Base-by-base conservation (phyloP, 1,140 invertebrate species). In the Delia radicum region DNA sequence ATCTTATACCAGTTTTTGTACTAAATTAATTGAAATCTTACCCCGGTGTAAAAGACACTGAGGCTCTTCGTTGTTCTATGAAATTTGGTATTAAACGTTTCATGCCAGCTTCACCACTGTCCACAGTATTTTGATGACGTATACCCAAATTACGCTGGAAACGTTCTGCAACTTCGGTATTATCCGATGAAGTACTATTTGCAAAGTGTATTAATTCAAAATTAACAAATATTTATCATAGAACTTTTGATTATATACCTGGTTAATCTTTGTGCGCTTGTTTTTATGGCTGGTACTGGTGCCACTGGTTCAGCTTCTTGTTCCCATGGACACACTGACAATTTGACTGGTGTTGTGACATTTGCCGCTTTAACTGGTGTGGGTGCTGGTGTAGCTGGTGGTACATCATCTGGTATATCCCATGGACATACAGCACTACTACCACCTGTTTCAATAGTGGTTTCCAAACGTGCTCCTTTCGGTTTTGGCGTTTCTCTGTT, bases 401-500 rank as follows among this genome's bases (percentile, higher is more conserved):
- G 74, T 18, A 18, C 48, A 37, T 73, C 73, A 73, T 63, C 79
- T 78, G 78, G 87, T 79, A 78, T 78, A 75, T 93, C 91, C 92
- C 92, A 93, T 13, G 92, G 92, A 80, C 92, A 93, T 3, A 92
- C 89, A 77, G 91, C 90, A 85, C 91, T 90, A 78, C 90, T 89
- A 79, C 65, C 65, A 37, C 65, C 79, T 15, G 83, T 84, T 79
- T 88, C 86, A 74, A 86, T 84, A 73, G 82, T 82, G 31, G 85
- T 79, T 77, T 85, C 83, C 3, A 87, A 74, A 1, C 80, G 80
- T 48, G 79, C 80, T 8, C 81, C 77, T 74, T 81, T 82, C 26
- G 79, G 76, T 37, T 82, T 85, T 8, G 80, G 76, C 42, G 78
- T 78, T 77, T 86, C 82, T 77, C 84, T 79, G 37, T 33, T n/a